Evolutionary conservation across 2,797 vertebrate species (phyloP), one percentile per base, ranked within the genome.

Genomic region (Urosaurus nigricauda): DNA sequence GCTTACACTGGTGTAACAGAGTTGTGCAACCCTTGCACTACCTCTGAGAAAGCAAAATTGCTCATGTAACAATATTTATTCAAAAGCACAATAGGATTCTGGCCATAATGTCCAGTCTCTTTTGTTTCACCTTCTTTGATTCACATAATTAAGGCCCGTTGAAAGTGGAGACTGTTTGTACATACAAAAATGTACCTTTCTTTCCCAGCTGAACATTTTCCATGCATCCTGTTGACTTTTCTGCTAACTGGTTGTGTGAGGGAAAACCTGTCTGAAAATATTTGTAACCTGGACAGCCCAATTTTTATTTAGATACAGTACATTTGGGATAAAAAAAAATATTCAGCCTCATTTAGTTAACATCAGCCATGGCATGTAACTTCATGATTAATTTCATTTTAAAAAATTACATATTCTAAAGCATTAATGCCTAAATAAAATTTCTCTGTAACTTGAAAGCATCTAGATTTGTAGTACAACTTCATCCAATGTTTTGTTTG

Each of bases 311-410:
- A 86, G 26, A 60, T 13, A 35, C 47, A 12, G 43, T 13, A 35
- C 47, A 12, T 43, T 17, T 79, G 29, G n/a, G 32, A 13, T 35
- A 74, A 74, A 40, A 74, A 74, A 40, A 56, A 81, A n/a, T 7
- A 26, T 74, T 81, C 43, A n/a, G 12, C 51, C 19, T 77, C 40
- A 78, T 43, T 85, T 40, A 58, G 51, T 70, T 83, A 86, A 86
- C 71, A 70, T 29, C 58, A 77, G 26, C 60, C 8, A 74, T 70
- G 26, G 56, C 43, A 63, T 65, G n/a, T 53, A 86, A 68, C 29
- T 77, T 86, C 58, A 82, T 73, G 60, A 68, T 77, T 89, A 40
- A 75, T 75, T 86, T 81, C n/a, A 60, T 53, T 84, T 71, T 68
- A 37, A 1, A 70, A 51, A 37, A 77, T 11, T 75, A 65, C 9